These are phyloP conservation scores for Takifugu flavidus DNA, from an alignment of 2,113 vertebrate species.

Conservation along the genomic window DNA sequence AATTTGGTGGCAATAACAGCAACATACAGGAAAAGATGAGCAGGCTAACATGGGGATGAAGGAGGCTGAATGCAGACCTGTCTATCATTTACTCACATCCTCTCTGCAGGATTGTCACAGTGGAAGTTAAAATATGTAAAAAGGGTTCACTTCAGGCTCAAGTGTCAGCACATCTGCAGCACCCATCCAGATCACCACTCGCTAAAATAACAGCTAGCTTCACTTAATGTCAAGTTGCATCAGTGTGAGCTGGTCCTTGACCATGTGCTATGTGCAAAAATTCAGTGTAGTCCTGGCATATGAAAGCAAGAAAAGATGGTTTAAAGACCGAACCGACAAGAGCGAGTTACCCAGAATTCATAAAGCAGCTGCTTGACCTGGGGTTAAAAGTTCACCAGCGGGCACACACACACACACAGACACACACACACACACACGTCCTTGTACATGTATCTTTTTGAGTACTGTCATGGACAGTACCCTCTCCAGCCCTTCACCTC, in stretches of 20 bases:
- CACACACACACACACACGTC: background rate
- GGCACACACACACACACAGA: no score
- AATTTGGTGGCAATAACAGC: no score
- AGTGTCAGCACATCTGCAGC: slow-evolving; percentile 30
- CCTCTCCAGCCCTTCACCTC: no score
- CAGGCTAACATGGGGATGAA: background rate
- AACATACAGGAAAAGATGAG: no score
- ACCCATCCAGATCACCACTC: background rate
- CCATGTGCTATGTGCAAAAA: background rate
- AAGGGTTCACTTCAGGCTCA: slow-evolving; percentile 37
- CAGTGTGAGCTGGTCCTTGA: slow-evolving; percentile 15
- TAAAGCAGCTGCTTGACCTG: background rate
- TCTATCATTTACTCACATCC: background rate
- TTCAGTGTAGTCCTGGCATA: background rate
- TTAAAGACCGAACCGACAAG: no score
- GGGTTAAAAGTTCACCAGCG: slow-evolving; percentile 51
- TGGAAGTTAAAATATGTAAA: slow-evolving; percentile 1
- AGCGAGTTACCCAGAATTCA: slow-evolving; percentile 11
- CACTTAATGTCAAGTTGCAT: slow-evolving; percentile 50
- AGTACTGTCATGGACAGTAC: no score
- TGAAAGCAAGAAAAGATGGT: no score
- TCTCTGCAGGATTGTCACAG: slow-evolving; percentile 4
- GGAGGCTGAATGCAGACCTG: slow-evolving; percentile 10
- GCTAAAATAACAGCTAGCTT: slow-evolving; percentile 24
- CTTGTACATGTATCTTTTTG: no score